phyloP scores from a whole-genome alignment of 2,113 vertebrate genomes.

The Colaptes auratus region DNA sequence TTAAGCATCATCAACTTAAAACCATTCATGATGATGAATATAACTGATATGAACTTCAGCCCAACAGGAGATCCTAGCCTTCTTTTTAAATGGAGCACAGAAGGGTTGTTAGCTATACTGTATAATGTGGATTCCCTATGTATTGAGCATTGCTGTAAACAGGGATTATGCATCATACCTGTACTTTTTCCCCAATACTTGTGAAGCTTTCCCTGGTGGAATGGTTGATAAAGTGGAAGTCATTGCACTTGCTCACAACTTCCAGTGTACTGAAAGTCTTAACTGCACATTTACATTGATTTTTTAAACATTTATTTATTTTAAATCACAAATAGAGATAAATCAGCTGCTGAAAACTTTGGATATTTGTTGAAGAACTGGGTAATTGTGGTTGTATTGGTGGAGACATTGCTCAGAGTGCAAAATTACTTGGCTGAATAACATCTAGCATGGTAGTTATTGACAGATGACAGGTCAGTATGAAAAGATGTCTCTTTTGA shows the following conservation, averaged over 20 bases:
- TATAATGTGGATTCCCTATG: background rate
- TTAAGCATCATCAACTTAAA: slow-evolving; percentile 56
- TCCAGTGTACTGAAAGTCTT: background rate
- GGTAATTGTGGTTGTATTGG: slow-evolving; percentile 53
- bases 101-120: background rate
- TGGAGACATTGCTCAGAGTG: background rate
- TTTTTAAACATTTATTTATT: background rate
- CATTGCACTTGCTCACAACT: background rate
- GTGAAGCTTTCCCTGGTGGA: background rate
- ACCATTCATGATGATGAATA: background rate
- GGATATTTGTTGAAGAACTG: slow-evolving; percentile 51
- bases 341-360: slow-evolving; percentile 56
- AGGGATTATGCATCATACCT: background rate
- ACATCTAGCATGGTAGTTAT: background rate
- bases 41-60: background rate
- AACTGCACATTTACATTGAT: slow-evolving; percentile 1
- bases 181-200: background rate
- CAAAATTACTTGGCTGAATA: slow-evolving; percentile 42
- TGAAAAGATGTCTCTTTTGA: background rate
- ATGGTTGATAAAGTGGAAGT: background rate
- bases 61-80: background rate
- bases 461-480: slow-evolving; percentile 11
- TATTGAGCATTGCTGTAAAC: background rate
- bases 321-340: background rate
- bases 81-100: background rate